Base-by-base conservation (phyloP, 2,797 vertebrate genomes). In the Siniperca obscura region DNA sequence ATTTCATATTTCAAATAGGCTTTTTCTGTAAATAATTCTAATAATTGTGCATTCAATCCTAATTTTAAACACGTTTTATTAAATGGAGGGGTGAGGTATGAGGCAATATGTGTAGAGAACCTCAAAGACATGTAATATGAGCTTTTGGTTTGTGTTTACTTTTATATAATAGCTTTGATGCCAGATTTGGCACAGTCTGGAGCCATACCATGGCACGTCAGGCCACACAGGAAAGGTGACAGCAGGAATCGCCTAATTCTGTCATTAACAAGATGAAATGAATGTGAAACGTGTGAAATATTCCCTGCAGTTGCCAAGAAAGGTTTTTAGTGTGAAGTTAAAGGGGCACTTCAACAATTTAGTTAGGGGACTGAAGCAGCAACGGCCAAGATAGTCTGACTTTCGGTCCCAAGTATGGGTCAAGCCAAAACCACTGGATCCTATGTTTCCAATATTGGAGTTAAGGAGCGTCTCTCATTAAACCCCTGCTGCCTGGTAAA, bases 161-260 rank as follows among this genome's bases (percentile, higher is more conserved):
- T 70, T 74, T 34, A 73, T 64, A 5, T 52, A 3, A 78, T 21
- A 46, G 61, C 0, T 69, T 68, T 77, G 76, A 75, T 70, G 61
- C 34, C 40, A 73, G 30, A 72, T 62, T 57, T 55, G 50, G 9
- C 25, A 44, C 10, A 38, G 34, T 50, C 7, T 22, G 46, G 30
- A 73, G 21, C 36, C 9, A 1, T 10, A 1, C 3, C 19, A 19
- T 21, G 44, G 11, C 17, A 34, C 0, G 42, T 50, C 17, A 42
- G 5, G 38, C 21, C 76, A 67, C 66, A 25, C 61, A 73, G 79
- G 46, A 79, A 76, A 55, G 71, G 16, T 21, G 40, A 75, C 60
- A 73, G 56, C 68, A 76, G 52, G 48, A 61, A 25, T 11, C 34
- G 4, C 10, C 16, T 22, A 40, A 40, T 40, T 56, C 40, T 52